Conservation (phyloP, 2,797 vertebrate genomes). For the Takifugu ocellatus region DNA sequence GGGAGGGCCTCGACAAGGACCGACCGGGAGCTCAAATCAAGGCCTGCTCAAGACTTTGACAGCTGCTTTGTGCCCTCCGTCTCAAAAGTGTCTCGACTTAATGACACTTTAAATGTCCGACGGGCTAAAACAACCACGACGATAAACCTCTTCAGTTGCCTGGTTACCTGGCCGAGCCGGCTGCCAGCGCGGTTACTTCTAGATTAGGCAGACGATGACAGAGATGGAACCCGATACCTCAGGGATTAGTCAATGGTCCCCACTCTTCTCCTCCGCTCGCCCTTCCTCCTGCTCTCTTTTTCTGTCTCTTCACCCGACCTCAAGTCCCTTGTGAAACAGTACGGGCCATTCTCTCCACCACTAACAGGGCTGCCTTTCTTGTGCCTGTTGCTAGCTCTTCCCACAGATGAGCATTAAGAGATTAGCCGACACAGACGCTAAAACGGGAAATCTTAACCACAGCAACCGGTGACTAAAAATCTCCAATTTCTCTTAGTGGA, state of each 20-base stretch:
- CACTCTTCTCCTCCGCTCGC: conserved; percentile 23
- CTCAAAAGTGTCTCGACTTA: conserved; percentile 60
- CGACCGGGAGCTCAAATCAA: not conserved
- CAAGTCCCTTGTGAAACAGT: conserved; percentile 65
- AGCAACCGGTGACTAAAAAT: too few species aligned
- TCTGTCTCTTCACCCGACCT: conserved; percentile 38
- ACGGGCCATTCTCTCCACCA: conserved; percentile 66
- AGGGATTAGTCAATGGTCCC: conserved; percentile 54
- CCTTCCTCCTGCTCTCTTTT: not conserved
- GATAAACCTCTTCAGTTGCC: conserved; percentile 69
- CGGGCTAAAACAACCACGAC: conserved; percentile 37
- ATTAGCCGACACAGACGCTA: not conserved
- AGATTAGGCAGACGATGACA: conserved; percentile 54
- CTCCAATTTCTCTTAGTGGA: too few species aligned
- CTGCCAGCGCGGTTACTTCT: conserved; percentile 43
- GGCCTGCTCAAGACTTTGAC: conserved; percentile 19
- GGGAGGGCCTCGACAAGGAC: conserved; percentile 22
- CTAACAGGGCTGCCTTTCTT: conserved; percentile 76
- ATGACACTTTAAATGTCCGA: conserved; percentile 70
- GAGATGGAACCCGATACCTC: conserved; percentile 62
- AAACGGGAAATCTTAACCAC: not conserved
- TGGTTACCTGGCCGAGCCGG: conserved; percentile 71
- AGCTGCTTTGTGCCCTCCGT: conserved; percentile 45
- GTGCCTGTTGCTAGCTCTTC: conserved; percentile 57
- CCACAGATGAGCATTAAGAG: conserved; percentile 37